Evolutionary conservation across 2,888 invertebrate species (phyloP), one percentile per base, ranked within the genome.

Genomic region (Pachymerium ferrugineum): DNA sequence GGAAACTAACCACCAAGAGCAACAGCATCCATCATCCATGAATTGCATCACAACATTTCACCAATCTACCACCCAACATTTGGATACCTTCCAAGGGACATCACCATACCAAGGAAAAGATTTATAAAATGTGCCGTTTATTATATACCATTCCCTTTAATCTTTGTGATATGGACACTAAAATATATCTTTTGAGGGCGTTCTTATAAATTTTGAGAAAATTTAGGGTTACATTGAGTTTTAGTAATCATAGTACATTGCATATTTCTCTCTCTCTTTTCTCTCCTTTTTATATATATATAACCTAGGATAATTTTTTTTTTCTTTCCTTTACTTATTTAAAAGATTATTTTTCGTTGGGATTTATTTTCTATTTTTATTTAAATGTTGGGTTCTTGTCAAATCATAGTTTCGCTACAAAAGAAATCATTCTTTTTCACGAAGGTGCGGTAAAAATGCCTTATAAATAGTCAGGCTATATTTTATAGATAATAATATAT

Each of bases 31-130:
- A 47, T 47, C 47, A 47, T 47, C 47, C 47, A 47, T 47, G 47
- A 47, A 47, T 47, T 47, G 47, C 47, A 47, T 47, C 47, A 47
- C 47, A 47, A 47, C 47, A 47, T 47, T 47, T 47, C 47, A 47
- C 47, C 47, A 47, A 47, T 47, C 12, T 47, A 47, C 47, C 19
- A 47, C 47, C 47, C 47, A 47, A 47, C 47, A 47, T 47, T 47
- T 47, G 47, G 47, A 47, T 47, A 47, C 47, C 47, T 47, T 47
- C 47, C 47, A 47, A 47, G 47, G 47, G 47, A 47, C 47, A 47
- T 47, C 47, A 47, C 47, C 47, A 47, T 47, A 47, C 47, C 47
- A 47, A 47, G 16, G 47, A 47, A 47, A 47, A 47, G 16, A 19
- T 19, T 19, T 47, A 38, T 16, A 47, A 47, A 16, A 16, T 47